Evolutionary conservation across 30 jellyfish, hydroid and myxozoan genomes (phyloP).

Genomic region (Hydractinia echinata): DNA sequence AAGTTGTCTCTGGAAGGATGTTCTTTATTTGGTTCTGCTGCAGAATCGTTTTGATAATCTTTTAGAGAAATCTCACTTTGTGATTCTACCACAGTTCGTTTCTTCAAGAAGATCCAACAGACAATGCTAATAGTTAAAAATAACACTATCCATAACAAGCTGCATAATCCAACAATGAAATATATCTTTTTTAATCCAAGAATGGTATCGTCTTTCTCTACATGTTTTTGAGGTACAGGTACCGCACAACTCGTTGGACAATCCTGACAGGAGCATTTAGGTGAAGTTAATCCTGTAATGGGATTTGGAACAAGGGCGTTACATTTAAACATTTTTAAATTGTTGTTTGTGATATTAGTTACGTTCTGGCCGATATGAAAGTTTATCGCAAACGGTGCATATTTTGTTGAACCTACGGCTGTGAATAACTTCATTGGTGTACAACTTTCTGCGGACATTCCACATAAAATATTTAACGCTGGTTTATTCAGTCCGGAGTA

Average conservation of each 20-base stretch:
- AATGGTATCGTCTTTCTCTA: slow-evolving; percentile 11
- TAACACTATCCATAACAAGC: slow-evolving; percentile 20
- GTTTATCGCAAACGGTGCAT: slow-evolving; percentile 76
- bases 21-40: too few species aligned
- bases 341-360: slow-evolving; percentile 31
- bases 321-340: slow-evolving; percentile 42
- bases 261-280: slow-evolving; percentile 82
- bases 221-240: slow-evolving; percentile 56
- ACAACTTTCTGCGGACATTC: slow-evolving; percentile 66
- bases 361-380: slow-evolving; percentile 30
- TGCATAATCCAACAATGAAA: slow-evolving; percentile 29
- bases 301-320: slow-evolving; percentile 52
- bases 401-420: slow-evolving; percentile 49
- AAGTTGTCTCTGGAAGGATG: too few species aligned
- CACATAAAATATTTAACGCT: slow-evolving; percentile 78
- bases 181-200: slow-evolving; percentile 34
- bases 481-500: slow-evolving; percentile 63
- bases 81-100: too few species aligned
- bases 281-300: slow-evolving; percentile 41
- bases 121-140: slow-evolving; percentile 36
- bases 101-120: background rate
- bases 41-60: too few species aligned
- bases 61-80: too few species aligned
- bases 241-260: slow-evolving; percentile 55
- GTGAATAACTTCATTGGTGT: slow-evolving; percentile 59